Evolutionary conservation across 2,113 vertebrate species (phyloP).

Genomic region (Chrysemys picta): DNA sequence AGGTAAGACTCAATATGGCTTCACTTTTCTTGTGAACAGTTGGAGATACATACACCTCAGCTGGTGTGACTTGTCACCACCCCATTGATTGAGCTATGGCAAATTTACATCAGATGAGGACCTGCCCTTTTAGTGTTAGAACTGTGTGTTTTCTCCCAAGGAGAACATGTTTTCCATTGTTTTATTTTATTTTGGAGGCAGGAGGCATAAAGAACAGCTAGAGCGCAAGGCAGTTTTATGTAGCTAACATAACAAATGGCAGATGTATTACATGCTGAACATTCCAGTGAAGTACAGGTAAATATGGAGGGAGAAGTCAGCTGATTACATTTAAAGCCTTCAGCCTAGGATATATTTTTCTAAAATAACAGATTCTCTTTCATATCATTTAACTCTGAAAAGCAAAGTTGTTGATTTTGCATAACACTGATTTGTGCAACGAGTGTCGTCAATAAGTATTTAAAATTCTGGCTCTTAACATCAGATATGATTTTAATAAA

Average conservation of each 20-base stretch:
- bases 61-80: background rate
- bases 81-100: background rate
- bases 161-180: conserved; percentile 10
- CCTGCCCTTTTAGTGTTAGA: background rate
- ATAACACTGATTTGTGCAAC: conserved; percentile 18
- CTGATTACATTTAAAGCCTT: background rate
- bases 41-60: background rate
- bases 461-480: background rate
- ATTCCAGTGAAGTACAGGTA: background rate
- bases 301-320: background rate
- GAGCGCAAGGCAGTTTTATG: background rate
- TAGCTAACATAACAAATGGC: background rate
- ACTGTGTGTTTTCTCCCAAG: no score
- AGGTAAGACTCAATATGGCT: background rate
- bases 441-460: background rate
- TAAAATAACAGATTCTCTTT: background rate
- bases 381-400: background rate
- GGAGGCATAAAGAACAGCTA: background rate
- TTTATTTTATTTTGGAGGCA: conserved; percentile 33
- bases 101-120: background rate
- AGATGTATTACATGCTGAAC: background rate
- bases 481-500: background rate
- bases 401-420: conserved; percentile 58
- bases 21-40: conserved; percentile 15
- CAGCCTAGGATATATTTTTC: background rate